Percentiles rank a stretch among this genome's conserved stretches.
These are phyloP conservation scores for Cotesia chilonis DNA, from an alignment of 1,140 invertebrate genomes.

Conservation along the genomic window DNA sequence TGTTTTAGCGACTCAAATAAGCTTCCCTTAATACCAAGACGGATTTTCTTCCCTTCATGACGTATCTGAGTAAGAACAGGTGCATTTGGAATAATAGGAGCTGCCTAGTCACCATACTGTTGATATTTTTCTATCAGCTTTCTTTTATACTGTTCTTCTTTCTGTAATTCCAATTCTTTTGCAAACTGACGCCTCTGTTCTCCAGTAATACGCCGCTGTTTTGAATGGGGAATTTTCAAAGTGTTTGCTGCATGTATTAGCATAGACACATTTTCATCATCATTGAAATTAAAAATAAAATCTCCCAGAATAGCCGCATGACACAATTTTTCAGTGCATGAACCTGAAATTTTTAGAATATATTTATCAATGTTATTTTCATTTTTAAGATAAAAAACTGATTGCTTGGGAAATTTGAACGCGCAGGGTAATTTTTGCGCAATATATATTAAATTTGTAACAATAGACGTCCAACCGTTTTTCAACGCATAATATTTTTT, in stretches of 20 bases:
- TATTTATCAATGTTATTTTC: background rate
- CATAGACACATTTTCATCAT: background rate
- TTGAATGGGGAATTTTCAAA: background rate
- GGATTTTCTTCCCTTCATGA: background rate
- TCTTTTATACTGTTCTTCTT: background rate
- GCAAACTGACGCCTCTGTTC: background rate
- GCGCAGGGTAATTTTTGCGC: background rate
- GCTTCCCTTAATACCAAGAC: background rate
- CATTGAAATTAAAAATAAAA: background rate
- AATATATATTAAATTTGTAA: background rate
- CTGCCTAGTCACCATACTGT: background rate
- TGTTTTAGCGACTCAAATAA: background rate
- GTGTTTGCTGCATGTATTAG: background rate
- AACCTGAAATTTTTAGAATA: background rate
- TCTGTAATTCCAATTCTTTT: background rate
- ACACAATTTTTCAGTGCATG: background rate
- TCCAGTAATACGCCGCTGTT: background rate
- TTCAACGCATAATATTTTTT: background rate
- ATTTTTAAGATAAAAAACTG: background rate
- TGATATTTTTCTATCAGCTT: constrained; percentile 1
- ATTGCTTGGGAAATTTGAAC: background rate
- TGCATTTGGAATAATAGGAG: background rate
- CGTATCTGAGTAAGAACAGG: background rate
- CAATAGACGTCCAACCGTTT: background rate
- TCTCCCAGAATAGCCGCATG: background rate